These are phyloP conservation scores for Sula dactylatra DNA, from an alignment of 2,113 vertebrate species.

Conservation along the genomic window DNA sequence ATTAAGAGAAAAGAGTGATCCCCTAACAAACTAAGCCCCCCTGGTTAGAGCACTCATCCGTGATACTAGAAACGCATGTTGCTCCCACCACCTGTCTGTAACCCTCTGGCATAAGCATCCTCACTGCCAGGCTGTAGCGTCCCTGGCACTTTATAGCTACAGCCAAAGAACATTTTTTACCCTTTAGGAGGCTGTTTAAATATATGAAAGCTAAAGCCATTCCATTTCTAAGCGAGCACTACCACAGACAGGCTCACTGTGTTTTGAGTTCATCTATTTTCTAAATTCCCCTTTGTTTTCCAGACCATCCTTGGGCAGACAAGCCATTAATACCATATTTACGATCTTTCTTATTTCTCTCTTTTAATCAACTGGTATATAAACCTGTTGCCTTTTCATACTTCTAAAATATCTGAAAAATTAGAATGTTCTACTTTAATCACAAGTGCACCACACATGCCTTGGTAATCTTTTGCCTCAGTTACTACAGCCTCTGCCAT, in stretches of 20 bases:
- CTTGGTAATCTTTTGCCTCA: background rate
- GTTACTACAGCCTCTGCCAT: background rate
- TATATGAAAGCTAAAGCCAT: background rate
- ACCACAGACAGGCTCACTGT: background rate
- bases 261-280: background rate
- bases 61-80: accelerated
- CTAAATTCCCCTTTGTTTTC: background rate
- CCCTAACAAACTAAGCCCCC: background rate
- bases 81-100: background rate
- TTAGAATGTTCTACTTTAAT: background rate
- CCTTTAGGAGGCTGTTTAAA: background rate
- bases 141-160: background rate
- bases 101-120: accelerated
- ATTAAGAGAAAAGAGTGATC: background rate
- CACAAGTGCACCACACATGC: background rate
- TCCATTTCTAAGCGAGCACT: background rate
- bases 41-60: accelerated
- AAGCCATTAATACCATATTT: background rate
- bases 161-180: background rate
- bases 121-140: background rate
- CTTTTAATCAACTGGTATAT: background rate
- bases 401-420: background rate
- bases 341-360: background rate
- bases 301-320: background rate
- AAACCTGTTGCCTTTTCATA: background rate